Conservation (phyloP, 2,113 vertebrate species). For the Oceanites oceanicus region DNA sequence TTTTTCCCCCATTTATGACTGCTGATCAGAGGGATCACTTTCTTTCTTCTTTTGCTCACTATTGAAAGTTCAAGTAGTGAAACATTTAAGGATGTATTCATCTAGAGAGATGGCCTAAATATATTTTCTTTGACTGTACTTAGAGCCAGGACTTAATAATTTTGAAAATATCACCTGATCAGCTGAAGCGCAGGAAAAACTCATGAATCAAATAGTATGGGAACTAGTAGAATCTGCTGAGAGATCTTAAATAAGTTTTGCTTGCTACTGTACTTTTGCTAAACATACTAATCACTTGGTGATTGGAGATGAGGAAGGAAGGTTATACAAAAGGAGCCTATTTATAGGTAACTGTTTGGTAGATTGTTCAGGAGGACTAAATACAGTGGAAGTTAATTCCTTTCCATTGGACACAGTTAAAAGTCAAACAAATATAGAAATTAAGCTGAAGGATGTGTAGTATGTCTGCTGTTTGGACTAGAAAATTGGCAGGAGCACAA, state of each 20-base stretch:
- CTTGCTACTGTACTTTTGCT: not conserved
- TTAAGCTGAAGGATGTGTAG: not conserved
- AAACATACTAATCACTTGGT: not conserved
- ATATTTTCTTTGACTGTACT: not conserved
- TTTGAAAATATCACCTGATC: not conserved
- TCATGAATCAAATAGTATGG: not conserved
- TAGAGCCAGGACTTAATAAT: not conserved
- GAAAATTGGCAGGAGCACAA: not conserved
- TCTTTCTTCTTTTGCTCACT: not conserved
- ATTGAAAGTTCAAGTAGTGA: not conserved
- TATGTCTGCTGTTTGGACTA: not conserved
- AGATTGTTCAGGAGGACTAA: not conserved
- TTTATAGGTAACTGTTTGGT: not conserved
- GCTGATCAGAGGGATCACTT: not conserved
- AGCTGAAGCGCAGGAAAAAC: not conserved
- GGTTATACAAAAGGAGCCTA: not conserved
- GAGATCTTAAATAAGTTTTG: not conserved
- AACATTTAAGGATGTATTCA: not conserved
- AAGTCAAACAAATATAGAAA: not conserved
- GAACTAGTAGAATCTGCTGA: not conserved
- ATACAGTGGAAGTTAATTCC: not conserved
- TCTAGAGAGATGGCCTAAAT: not conserved
- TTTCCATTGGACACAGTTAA: not conserved
- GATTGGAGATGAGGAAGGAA: not conserved
- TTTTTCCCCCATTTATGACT: not conserved